Percentiles rank a stretch among this genome's conserved stretches.
Evolutionary conservation across 2,113 vertebrate species (phyloP).

Genomic region (Ictidomys tridecemlineatus): DNA sequence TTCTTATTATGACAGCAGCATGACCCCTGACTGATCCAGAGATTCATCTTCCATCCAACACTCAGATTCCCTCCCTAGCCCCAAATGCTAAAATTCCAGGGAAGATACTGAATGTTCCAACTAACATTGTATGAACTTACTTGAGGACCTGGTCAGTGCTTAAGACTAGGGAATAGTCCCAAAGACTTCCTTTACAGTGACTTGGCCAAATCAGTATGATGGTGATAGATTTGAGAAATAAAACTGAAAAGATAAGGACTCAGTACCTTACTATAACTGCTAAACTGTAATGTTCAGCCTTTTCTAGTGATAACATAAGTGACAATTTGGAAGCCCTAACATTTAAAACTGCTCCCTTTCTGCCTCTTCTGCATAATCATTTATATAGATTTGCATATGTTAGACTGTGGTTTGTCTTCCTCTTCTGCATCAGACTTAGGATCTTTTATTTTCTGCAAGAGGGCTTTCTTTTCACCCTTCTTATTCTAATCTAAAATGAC

Average conservation of each 20-base stretch:
- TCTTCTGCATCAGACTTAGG: conserved; percentile 27
- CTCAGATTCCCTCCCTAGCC: neutral
- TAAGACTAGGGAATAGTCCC: neutral
- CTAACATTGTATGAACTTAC: neutral
- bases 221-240: neutral
- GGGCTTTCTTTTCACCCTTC: conserved; percentile 15
- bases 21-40: neutral
- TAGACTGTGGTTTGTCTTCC: conserved; percentile 43
- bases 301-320: conserved; percentile 41
- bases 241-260: neutral
- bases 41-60: neutral
- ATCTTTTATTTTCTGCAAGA: conserved; percentile 46
- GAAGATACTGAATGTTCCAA: neutral
- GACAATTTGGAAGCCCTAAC: conserved; percentile 59
- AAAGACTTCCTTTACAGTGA: neutral
- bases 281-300: conserved; percentile 50
- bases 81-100: neutral
- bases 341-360: conserved; percentile 60
- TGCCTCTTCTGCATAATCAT: conserved; percentile 24
- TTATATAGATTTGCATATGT: conserved; percentile 68
- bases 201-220: neutral
- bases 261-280: neutral
- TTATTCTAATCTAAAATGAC: neutral
- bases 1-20: neutral
- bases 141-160: neutral